These are phyloP conservation scores for Lithodes maja DNA, from an alignment of 2,888 invertebrate species.

Conservation along the genomic window DNA sequence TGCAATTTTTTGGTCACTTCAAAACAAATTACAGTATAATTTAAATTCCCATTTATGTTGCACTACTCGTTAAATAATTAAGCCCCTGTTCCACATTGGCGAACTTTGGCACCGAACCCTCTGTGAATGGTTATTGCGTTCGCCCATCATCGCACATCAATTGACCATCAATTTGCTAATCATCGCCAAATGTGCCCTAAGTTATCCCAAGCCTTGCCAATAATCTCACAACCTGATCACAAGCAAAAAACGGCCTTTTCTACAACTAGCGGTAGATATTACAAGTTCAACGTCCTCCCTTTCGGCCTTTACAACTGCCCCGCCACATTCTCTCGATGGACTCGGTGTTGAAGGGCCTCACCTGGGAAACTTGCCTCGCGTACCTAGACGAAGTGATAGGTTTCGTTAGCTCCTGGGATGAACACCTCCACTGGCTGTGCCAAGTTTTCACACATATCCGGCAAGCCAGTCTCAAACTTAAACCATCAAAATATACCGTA, in stretches of 20 bases:
- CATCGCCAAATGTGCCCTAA: too few species aligned
- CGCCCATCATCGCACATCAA: too few species aligned
- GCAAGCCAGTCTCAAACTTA: neutral
- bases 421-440: neutral
- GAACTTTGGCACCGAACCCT: too few species aligned
- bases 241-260: neutral
- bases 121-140: too few species aligned
- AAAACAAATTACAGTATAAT: too few species aligned
- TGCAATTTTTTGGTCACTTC: too few species aligned
- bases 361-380: neutral
- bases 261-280: neutral
- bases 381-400: neutral
- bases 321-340: neutral
- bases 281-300: neutral
- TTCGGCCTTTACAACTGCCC: neutral
- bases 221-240: neutral
- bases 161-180: too few species aligned
- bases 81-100: too few species aligned
- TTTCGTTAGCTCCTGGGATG: neutral
- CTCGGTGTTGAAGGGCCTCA: neutral
- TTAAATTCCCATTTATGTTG: too few species aligned
- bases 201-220: too few species aligned
- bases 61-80: too few species aligned
- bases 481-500: neutral
- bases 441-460: neutral